Evolutionary conservation across 2,113 vertebrate species (phyloP).

Genomic region (Piliocolobus tephrosceles): DNA sequence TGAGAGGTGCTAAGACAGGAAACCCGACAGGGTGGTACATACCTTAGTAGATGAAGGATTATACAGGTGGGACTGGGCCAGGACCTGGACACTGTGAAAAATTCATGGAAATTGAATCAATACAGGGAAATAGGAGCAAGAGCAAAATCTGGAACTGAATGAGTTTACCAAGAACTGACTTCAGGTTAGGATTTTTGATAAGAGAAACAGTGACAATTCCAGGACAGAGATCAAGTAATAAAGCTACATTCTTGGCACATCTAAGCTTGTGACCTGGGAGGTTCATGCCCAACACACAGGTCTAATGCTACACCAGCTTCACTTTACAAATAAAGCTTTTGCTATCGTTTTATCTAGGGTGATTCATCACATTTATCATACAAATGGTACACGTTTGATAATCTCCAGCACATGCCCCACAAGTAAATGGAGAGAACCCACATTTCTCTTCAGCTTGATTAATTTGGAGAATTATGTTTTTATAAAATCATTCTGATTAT

Average conservation of each 20-base stretch:
- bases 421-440: neutral
- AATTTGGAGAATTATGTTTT: neutral
- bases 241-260: neutral
- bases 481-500: conserved; percentile 47
- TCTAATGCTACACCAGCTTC: neutral
- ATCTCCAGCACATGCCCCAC: conserved; percentile 39
- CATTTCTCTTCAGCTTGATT: conserved; percentile 22
- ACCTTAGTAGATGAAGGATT: neutral
- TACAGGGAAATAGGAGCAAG: neutral
- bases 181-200: neutral
- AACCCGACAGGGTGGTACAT: rapidly evolving
- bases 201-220: neutral
- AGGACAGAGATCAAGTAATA: neutral
- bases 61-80: too few relatives aligned
- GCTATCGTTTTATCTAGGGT: neutral
- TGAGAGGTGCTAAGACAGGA: neutral
- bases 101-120: neutral
- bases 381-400: conserved; percentile 29
- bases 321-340: neutral
- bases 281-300: neutral
- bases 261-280: neutral
- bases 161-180: neutral
- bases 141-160: neutral
- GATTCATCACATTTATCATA: conserved; percentile 39
- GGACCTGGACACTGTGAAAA: neutral